Evolutionary conservation across 2,888 invertebrate genomes (phyloP).

Genomic region (Acrobasis suavella): DNA sequence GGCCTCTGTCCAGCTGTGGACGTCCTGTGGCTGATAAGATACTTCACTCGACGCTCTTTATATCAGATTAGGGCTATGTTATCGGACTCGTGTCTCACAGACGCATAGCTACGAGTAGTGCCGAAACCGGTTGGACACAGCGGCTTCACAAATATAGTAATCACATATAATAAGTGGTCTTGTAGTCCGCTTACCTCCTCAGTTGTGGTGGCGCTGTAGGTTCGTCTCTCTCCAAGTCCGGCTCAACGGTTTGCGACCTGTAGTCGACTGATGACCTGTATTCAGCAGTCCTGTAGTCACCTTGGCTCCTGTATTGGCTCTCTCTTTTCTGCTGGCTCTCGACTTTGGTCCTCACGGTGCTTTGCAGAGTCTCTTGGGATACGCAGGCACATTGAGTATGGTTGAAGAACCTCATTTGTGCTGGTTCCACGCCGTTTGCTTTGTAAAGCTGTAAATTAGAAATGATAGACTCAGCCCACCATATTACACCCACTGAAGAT

Average conservation of each 20-base stretch:
- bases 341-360: slow-evolving; percentile 38
- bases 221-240: slow-evolving; percentile 51
- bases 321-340: slow-evolving; percentile 34
- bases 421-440: slow-evolving; percentile 56
- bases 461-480: background rate
- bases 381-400: slow-evolving; percentile 73
- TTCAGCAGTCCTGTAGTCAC: slow-evolving; percentile 51
- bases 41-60: no score
- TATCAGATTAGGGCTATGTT: no score
- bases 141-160: no score
- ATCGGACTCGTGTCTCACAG: no score
- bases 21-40: no score
- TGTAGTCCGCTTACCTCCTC: slow-evolving; percentile 49
- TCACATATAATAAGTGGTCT: no score
- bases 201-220: slow-evolving; percentile 63
- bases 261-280: slow-evolving; percentile 52
- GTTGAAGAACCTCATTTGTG: slow-evolving; percentile 69
- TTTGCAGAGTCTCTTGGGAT: slow-evolving; percentile 54
- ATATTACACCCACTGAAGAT: no score
- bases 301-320: slow-evolving; percentile 41
- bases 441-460: slow-evolving; percentile 57
- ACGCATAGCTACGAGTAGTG: no score
- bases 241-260: slow-evolving; percentile 57
- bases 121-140: no score
- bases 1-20: no score